Evolutionary conservation across 2,113 vertebrate species (phyloP).

Genomic region (Tyrannus savana): DNA sequence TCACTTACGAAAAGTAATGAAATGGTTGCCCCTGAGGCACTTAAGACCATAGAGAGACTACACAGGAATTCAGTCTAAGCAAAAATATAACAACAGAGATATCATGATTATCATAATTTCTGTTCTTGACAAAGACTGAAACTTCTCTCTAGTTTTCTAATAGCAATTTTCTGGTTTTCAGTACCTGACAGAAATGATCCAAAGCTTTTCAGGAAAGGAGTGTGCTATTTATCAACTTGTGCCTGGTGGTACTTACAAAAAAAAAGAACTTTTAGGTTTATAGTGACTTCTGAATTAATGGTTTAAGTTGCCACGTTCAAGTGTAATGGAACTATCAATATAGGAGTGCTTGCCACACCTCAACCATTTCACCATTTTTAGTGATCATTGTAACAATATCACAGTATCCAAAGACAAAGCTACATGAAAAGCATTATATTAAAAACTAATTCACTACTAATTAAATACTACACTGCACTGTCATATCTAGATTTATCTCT

Average conservation of each 20-base stretch:
- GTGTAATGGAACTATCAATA: background rate
- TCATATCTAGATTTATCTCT: background rate
- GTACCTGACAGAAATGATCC: background rate
- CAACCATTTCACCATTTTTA: background rate
- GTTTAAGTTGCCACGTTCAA: background rate
- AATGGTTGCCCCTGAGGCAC: background rate
- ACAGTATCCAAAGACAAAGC: background rate
- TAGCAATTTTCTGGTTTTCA: background rate
- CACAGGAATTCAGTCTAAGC: background rate
- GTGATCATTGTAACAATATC: background rate
- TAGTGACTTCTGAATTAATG: background rate
- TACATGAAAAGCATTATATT: background rate
- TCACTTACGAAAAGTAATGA: background rate
- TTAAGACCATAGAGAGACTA: background rate
- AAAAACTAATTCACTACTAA: background rate
- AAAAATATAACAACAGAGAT: background rate
- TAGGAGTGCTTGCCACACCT: background rate
- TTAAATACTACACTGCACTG: background rate
- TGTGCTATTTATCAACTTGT: background rate
- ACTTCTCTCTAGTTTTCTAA: background rate
- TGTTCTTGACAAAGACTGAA: background rate
- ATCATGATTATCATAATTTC: background rate
- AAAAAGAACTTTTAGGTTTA: background rate
- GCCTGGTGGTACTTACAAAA: background rate
- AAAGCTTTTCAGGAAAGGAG: background rate